Percentiles rank a stretch among this genome's conserved stretches.
These are phyloP conservation scores for Alsophila aescularia DNA, from an alignment of 2,888 invertebrate species.

Conservation along the genomic window DNA sequence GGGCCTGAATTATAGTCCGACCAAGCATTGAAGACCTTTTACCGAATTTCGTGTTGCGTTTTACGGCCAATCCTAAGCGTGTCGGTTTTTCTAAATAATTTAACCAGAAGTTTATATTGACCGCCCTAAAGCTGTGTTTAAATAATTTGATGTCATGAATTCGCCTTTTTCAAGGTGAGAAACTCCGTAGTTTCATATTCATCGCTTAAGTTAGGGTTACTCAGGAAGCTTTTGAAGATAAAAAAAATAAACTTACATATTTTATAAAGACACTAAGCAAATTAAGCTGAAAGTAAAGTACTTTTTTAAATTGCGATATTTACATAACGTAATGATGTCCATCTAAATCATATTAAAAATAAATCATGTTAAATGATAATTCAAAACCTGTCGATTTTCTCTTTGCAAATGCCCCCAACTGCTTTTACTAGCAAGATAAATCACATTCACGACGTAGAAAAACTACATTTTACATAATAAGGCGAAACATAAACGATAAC, in stretches of 20 bases:
- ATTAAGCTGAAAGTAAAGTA: too few relatives aligned
- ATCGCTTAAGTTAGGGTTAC: slow-evolving; percentile 3
- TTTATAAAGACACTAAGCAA: too few relatives aligned
- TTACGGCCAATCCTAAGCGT: slow-evolving; percentile 77
- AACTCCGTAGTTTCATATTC: slow-evolving; percentile 23
- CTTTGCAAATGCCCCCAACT: too few relatives aligned
- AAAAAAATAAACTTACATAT: too few relatives aligned
- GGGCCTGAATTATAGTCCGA: slow-evolving; percentile 79
- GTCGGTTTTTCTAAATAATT: slow-evolving; percentile 73
- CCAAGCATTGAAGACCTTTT: slow-evolving; percentile 82
- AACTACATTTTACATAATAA: slow-evolving; percentile 12
- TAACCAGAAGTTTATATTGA: slow-evolving; percentile 64
- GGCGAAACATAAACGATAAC: slow-evolving; percentile 20
- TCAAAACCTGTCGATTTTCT: too few relatives aligned
- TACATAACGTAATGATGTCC: too few relatives aligned
- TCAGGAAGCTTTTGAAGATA: neutral
- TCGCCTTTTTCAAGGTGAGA: slow-evolving; percentile 34
- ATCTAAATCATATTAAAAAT: too few relatives aligned
- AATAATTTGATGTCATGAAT: slow-evolving; percentile 54
- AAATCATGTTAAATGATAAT: too few relatives aligned
- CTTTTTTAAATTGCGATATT: too few relatives aligned
- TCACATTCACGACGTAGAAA: slow-evolving; percentile 15
- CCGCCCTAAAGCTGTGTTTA: slow-evolving; percentile 53
- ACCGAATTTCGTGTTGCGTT: slow-evolving; percentile 78
- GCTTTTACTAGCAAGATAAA: neutral